Percentiles rank a stretch among this genome's conserved stretches.
Conservation (phyloP, 37 sponge, comb jelly and placozoan species). For the Cliona cf. orientalis region DNA sequence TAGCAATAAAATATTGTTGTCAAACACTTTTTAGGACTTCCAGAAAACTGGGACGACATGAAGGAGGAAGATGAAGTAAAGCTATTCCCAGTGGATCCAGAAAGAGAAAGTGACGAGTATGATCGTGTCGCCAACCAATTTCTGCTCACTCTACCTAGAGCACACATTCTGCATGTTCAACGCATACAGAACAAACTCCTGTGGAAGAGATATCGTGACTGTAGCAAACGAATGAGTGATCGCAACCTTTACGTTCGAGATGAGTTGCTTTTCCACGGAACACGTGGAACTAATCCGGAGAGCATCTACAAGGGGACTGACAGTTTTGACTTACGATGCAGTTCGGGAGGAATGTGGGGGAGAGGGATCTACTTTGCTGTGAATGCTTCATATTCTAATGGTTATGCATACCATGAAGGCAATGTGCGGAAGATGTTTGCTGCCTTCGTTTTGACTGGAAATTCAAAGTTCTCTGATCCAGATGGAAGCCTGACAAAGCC, state of each 20-base stretch:
- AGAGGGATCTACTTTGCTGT: conserved; percentile 77
- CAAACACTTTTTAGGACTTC: conserved; percentile 17
- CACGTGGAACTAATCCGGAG: conserved; percentile 38
- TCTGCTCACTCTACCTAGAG: conserved; percentile 27
- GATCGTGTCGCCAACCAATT: conserved; percentile 4
- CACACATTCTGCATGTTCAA: conserved; percentile 27
- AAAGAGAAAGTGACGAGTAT: conserved; percentile 25
- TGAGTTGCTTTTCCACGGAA: conserved; percentile 62
- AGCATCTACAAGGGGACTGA: conserved; percentile 49
- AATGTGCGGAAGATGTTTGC: conserved; percentile 39
- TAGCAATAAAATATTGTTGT: not conserved
- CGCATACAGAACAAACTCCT: conserved; percentile 68
- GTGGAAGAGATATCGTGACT: conserved; percentile 50
- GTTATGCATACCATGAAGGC: conserved; percentile 27
- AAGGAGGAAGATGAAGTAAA: conserved; percentile 7
- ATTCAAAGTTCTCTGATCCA: conserved; percentile 17
- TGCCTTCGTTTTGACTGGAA: conserved; percentile 62
- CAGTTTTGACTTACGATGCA: conserved; percentile 68
- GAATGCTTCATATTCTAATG: conserved; percentile 56
- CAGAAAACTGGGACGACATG: conserved; percentile 51
- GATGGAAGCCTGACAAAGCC: conserved; percentile 29
- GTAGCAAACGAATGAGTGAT: conserved; percentile 12
- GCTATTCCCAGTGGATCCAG: not conserved
- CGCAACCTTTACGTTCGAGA: conserved; percentile 9
- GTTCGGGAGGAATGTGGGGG: conserved; percentile 66